These are phyloP conservation scores for Chlorops oryzae DNA, from an alignment of 1,140 invertebrate species.

Conservation along the genomic window DNA sequence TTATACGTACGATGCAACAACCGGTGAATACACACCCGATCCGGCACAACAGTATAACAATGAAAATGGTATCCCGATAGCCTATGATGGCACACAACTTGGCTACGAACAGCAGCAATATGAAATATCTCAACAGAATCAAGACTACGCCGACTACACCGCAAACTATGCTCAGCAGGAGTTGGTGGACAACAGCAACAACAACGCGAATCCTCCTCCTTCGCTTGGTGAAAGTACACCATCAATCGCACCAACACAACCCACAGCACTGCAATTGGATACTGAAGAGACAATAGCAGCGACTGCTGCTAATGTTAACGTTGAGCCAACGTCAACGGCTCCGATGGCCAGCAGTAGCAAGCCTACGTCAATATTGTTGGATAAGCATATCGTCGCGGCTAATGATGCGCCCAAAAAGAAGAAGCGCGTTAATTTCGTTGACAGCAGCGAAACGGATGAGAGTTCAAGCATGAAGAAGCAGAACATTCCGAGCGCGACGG, in stretches of 20 bases:
- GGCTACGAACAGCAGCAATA: slow-evolving; percentile 20
- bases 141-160: slow-evolving; percentile 6
- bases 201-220: background rate
- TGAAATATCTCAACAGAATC: slow-evolving; percentile 12
- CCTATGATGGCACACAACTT: slow-evolving; percentile 13
- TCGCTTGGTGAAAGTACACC: background rate
- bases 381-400: slow-evolving; percentile 34
- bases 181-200: background rate
- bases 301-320: background rate
- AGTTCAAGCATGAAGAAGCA: slow-evolving; percentile 39
- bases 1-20: slow-evolving; percentile 42
- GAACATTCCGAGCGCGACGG: slow-evolving; percentile 10
- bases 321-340: too few species aligned
- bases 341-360: slow-evolving; percentile 24
- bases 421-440: slow-evolving; percentile 47
- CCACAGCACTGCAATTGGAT: slow-evolving; percentile 6
- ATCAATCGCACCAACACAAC: slow-evolving; percentile 4
- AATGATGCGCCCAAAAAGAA: slow-evolving; percentile 44
- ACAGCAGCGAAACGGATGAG: slow-evolving; percentile 47
- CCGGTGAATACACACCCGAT: slow-evolving; percentile 42
- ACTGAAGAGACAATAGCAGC: slow-evolving; percentile 7
- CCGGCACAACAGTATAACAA: slow-evolving; percentile 32
- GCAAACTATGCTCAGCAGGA: background rate
- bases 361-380: slow-evolving; percentile 43
- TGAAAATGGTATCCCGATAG: too few species aligned